These are phyloP conservation scores for Asobara japonica DNA, from an alignment of 1,140 invertebrate genomes.

Conservation along the genomic window DNA sequence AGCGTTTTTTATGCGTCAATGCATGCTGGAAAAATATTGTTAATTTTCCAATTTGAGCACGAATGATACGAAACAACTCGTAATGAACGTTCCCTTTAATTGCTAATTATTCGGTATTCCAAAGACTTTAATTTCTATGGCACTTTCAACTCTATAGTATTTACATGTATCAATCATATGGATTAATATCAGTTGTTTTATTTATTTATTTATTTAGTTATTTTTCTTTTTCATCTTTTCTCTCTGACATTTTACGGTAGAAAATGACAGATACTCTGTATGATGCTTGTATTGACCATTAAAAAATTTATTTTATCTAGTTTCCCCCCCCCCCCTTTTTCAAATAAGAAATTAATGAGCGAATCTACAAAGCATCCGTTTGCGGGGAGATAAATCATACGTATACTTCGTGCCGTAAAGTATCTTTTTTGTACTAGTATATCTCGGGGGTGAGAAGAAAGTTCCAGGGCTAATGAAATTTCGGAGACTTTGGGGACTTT, in stretches of 20 bases:
- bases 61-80: conserved; percentile 4
- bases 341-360: conserved; percentile 19
- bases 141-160: conserved; percentile 38
- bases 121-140: conserved; percentile 35
- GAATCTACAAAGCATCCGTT: conserved; percentile 26
- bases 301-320: conserved; percentile 12
- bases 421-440: conserved; percentile 23
- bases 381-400: neutral
- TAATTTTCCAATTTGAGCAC: conserved; percentile 19
- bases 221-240: conserved; percentile 8
- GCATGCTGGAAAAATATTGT: conserved; percentile 8
- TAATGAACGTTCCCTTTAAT: conserved; percentile 20
- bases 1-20: neutral
- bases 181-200: conserved; percentile 27
- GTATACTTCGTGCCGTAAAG: conserved; percentile 20
- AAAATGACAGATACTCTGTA: neutral
- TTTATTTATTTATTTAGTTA: neutral
- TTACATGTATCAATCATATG: conserved; percentile 37
- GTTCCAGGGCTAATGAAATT: too few relatives aligned
- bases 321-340: neutral
- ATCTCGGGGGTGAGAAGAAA: too few relatives aligned
- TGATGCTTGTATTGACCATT: neutral
- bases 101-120: conserved; percentile 12
- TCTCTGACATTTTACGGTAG: neutral
- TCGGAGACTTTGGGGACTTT: too few relatives aligned